phyloP scores from a whole-genome alignment of 2,797 vertebrate genomes.

The Alauda arvensis region DNA sequence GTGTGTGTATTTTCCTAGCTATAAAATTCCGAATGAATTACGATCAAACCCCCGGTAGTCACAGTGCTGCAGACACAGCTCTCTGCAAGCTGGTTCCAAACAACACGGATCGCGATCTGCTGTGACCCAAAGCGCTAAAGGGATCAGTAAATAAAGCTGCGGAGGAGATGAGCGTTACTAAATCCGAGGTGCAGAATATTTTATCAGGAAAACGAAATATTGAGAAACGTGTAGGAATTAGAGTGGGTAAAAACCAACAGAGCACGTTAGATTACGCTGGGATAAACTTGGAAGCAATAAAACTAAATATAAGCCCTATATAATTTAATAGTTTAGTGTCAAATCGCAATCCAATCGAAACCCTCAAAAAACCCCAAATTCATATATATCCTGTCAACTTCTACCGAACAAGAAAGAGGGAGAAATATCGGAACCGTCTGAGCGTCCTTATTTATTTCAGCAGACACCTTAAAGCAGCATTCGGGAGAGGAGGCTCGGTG shows the following conservation, averaged over 20 bases:
- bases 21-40: constrained; percentile 56
- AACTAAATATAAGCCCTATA: constrained; percentile 62
- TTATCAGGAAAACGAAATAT: constrained; percentile 16
- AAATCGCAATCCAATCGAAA: constrained; percentile 50
- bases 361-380: not conserved
- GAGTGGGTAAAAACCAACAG: not conserved
- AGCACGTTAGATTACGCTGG: constrained; percentile 35
- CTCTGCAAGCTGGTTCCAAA: constrained; percentile 8
- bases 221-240: not conserved
- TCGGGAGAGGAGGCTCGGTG: not conserved
- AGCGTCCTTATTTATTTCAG: not conserved
- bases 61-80: not conserved
- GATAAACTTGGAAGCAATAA: constrained; percentile 63
- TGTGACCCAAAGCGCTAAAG: not conserved
- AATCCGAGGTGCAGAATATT: not conserved
- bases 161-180: not conserved
- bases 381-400: not conserved
- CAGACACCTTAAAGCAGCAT: not conserved
- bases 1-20: constrained; percentile 19
- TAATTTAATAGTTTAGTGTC: constrained; percentile 65
- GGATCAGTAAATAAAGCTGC: not conserved
- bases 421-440: not conserved
- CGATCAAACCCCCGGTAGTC: constrained; percentile 26
- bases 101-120: not conserved
- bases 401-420: not conserved